A percentile compares a stretch with the other conserved stretches of the same genome.
Evolutionary conservation across 2,888 invertebrate genomes (phyloP).

Genomic region (Melanchra persicariae): DNA sequence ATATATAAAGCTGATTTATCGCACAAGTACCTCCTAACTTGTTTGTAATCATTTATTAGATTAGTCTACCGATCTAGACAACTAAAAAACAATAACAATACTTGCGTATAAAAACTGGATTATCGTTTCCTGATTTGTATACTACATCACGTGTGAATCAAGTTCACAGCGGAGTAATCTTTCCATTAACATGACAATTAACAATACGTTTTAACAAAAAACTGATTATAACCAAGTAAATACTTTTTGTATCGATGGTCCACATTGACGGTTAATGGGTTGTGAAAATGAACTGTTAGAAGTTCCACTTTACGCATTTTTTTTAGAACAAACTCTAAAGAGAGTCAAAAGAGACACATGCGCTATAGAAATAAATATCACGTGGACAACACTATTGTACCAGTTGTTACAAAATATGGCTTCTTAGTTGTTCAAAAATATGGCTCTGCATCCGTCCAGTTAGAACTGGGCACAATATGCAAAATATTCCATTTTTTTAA

Average conservation of each 20-base stretch:
- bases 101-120: conserved; percentile 19
- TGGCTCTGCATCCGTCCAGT: no score
- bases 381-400: no score
- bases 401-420: no score
- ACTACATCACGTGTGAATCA: conserved; percentile 4
- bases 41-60: conserved; percentile 19
- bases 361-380: no score
- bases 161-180: conserved; percentile 11
- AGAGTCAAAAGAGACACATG: no score
- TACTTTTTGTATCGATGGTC: conserved; percentile 29
- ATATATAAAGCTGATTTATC: conserved; percentile 28
- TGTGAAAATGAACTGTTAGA: neutral
- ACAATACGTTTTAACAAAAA: conserved; percentile 39
- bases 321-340: neutral
- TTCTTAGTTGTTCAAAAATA: no score
- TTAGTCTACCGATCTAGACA: conserved; percentile 35
- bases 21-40: neutral
- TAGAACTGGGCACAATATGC: no score
- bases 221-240: conserved; percentile 21
- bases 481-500: no score
- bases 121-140: conserved; percentile 42
- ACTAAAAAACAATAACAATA: conserved; percentile 18
- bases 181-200: conserved; percentile 31
- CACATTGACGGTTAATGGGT: conserved; percentile 17
- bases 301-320: conserved; percentile 3